phyloP scores from a whole-genome alignment of 2,888 invertebrate genomes.

The Acholoe squamosa region DNA sequence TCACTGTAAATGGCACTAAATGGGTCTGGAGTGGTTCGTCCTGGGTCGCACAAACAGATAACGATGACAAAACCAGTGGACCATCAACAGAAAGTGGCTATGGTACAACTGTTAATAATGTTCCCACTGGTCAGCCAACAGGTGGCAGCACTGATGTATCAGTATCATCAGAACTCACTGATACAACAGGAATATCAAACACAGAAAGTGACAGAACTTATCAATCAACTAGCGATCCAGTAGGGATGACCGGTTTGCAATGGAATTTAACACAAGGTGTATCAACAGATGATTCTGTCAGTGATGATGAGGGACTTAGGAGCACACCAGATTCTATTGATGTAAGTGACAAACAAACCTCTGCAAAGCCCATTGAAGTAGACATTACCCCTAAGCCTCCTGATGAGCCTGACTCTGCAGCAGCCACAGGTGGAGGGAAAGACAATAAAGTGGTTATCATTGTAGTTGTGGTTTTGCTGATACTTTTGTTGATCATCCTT shows the following conservation, averaged over 20 bases:
- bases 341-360: neutral
- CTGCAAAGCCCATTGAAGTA: neutral
- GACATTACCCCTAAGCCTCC: neutral
- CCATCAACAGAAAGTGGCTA: neutral
- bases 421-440: neutral
- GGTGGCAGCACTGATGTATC: neutral
- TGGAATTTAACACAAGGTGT: neutral
- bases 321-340: neutral
- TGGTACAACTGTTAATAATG: neutral
- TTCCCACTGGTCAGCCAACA: neutral
- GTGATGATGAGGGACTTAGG: neutral
- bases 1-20: neutral
- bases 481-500: neutral
- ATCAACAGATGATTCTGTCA: neutral
- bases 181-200: neutral
- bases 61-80: too few species aligned
- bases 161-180: neutral
- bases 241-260: neutral
- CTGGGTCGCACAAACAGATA: conserved; percentile 24
- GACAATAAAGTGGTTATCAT: conserved; percentile 15
- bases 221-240: neutral
- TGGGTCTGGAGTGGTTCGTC: conserved; percentile 53
- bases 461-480: neutral
- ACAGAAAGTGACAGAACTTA: neutral
- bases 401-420: neutral